phyloP scores from a whole-genome alignment of 30 jellyfish, hydroid and myxozoan genomes.

The Phacellophora camtschatica region DNA sequence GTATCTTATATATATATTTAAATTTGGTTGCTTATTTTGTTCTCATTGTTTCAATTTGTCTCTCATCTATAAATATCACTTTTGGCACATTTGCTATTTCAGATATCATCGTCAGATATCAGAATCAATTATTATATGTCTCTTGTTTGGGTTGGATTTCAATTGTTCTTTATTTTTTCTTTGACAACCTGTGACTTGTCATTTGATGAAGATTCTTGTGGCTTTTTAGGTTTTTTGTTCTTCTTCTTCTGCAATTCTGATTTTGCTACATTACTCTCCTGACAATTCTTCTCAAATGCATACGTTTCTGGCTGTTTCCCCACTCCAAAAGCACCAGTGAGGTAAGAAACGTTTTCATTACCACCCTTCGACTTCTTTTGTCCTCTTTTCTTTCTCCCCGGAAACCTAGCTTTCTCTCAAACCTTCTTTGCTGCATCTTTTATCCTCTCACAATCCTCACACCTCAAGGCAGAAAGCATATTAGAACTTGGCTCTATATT shows the following conservation, averaged over 20 bases:
- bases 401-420: background rate
- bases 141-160: background rate
- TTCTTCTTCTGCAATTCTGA: background rate
- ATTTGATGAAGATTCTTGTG: background rate
- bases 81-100: background rate
- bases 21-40: too few species aligned
- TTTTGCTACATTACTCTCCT: too few species aligned
- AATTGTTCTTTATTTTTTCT: background rate
- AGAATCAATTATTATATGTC: background rate
- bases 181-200: background rate
- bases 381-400: background rate
- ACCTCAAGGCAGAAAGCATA: background rate
- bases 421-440: background rate
- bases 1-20: too few species aligned
- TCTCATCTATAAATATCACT: background rate
- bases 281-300: too few species aligned
- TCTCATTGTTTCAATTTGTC: background rate
- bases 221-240: background rate
- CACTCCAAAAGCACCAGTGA: conserved; percentile 11
- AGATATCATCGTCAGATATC: background rate
- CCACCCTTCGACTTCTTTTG: background rate
- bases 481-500: background rate
- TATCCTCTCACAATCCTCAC: background rate
- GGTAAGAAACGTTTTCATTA: background rate
- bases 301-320: conserved; percentile 6